A percentile compares a stretch with the other conserved stretches of the same genome.
These are phyloP conservation scores for Morone saxatilis DNA, from an alignment of 2,113 vertebrate genomes.

Conservation along the genomic window DNA sequence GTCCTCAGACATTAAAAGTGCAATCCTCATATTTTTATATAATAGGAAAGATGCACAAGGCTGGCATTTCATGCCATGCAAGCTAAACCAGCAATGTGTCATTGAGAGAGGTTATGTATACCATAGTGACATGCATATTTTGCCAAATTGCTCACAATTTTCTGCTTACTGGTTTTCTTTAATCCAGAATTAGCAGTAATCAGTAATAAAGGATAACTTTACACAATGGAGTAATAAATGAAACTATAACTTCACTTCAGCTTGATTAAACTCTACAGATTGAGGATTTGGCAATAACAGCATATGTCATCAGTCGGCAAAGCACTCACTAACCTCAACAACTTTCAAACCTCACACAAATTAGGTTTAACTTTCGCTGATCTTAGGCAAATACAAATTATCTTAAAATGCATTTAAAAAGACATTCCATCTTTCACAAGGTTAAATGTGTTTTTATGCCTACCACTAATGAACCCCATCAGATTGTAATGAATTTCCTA, in stretches of 20 bases:
- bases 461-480: constrained; percentile 51
- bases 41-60: not conserved
- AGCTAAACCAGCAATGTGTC: not conserved
- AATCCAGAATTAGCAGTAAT: constrained; percentile 6
- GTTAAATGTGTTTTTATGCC: constrained; percentile 63
- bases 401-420: constrained; percentile 52
- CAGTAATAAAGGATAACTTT: constrained; percentile 14
- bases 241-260: constrained; percentile 16
- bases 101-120: not conserved
- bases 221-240: constrained; percentile 8
- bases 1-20: not conserved
- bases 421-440: constrained; percentile 60
- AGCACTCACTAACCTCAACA: constrained; percentile 30
- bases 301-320: not conserved
- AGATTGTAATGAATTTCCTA: constrained; percentile 68
- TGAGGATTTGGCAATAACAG: constrained; percentile 22
- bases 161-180: constrained; percentile 15
- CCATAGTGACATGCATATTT: not conserved
- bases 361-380: constrained; percentile 41
- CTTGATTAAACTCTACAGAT: constrained; percentile 36
- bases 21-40: not conserved
- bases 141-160: constrained; percentile 12
- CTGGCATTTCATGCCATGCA: not conserved
- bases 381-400: constrained; percentile 50
- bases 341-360: constrained; percentile 42